Base-by-base conservation (phyloP, 1,140 invertebrate genomes). In the Sycophila sp. region DNA sequence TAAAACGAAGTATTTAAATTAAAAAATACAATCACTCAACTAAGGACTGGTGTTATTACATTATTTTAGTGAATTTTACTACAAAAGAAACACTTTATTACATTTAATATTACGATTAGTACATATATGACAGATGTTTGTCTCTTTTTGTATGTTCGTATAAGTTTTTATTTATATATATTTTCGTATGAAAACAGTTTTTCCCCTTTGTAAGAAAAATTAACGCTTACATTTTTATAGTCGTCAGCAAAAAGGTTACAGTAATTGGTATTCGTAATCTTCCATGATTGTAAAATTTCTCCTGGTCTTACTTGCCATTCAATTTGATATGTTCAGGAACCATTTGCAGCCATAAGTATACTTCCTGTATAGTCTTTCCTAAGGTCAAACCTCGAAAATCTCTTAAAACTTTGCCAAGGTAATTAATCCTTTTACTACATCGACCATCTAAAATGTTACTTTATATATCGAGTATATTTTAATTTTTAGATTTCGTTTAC, bases 81-180 rank as follows among this genome's bases (percentile, higher is more conserved):
- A 72, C 73, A 80, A 80, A 80, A 78, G 69, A 76, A 83, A 81
- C 77, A 72, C 70, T 84, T 84, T 82, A 77, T 82, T 83, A 83
- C 79, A 81, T 75, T 72, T 73, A 84, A 59, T n/a, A n/a, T 80
- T 83, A 83, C 75, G 60, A 75, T 73, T 71, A 76, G 73, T 77
- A 81, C 76, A 81, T 75, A 81, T 76, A 67, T 69, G 53, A 60
- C 47, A 69, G 62, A 59, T 49, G 19, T 38, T 49, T 36, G n/a
- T 63, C 19, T 34, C 34, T 49, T 56, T 34, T 66, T 26, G 26
- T 42, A n/a, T 49, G 30, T 58, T 60, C 13, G 11, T 63, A 36
- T 63, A 56, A 26, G 13, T 49, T 64, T 53, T 36, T 55, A 53
- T 42, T 62, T 26, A 58, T 34, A n/a, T n/a, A 22, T 36, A 26